phyloP scores from a whole-genome alignment of 2,797 vertebrate species.

The Rhabdophis nuchalis region DNA sequence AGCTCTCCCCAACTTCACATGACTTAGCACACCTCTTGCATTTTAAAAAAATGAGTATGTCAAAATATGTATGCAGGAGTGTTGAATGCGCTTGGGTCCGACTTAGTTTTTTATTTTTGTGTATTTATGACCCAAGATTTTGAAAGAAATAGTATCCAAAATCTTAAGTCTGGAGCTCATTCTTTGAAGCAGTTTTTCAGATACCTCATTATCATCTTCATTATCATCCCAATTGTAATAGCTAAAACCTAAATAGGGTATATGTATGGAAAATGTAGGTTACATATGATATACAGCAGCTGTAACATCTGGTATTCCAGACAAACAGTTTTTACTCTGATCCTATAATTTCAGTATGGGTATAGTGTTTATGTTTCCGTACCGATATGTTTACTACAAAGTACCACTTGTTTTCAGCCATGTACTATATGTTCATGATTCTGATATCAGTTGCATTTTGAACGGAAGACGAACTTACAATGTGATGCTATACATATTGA shows the following conservation, averaged over 20 bases:
- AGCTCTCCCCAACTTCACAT: conserved; percentile 24
- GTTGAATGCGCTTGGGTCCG: not conserved
- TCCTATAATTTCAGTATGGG: not conserved
- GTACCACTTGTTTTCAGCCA: not conserved
- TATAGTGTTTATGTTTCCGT: not conserved
- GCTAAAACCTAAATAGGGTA: not conserved
- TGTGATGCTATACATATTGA: not conserved
- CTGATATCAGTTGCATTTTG: not conserved
- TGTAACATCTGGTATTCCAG: not conserved
- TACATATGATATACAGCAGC: not conserved
- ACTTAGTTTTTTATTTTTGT: not conserved
- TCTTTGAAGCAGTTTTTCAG: not conserved
- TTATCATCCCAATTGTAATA: not conserved
- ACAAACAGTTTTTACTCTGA: not conserved
- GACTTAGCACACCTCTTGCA: conserved; percentile 14
- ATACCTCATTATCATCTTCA: not conserved
- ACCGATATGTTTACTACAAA: not conserved
- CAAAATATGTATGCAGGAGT: not conserved
- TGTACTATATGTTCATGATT: not conserved
- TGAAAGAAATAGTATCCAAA: not conserved
- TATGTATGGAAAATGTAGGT: not conserved
- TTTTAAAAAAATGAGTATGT: conserved; percentile 16
- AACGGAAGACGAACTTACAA: not conserved
- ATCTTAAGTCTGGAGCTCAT: not conserved
- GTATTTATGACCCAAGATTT: not conserved